Evolutionary conservation across 2,113 vertebrate species (phyloP), one percentile per base, ranked within the genome.

Genomic region (Herpetotheres cachinnans): DNA sequence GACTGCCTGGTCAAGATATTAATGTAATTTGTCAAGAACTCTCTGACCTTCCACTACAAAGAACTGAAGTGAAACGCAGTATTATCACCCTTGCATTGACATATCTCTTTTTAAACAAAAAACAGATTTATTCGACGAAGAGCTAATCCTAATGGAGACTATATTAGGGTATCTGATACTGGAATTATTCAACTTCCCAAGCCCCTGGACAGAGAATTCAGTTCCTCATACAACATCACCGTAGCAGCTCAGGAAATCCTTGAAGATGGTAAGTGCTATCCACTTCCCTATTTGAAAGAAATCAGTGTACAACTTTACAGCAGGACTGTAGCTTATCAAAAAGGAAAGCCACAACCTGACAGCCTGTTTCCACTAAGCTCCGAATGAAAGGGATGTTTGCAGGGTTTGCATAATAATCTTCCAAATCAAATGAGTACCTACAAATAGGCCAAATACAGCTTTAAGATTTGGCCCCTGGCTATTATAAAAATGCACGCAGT

Each of bases 211-310:
- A 97, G 99, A 96, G 99, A 99, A 97, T 82, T 97, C 71, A 92
- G 98, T 36, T 86, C 98, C 8, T 98, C 96, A 72, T 98, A 99
- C 95, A 98, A 98, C 90, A 98, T 99, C 94, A 98, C 98, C 38
- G 98, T 99, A 58, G 99, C 98, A 78, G 99, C 99, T 18, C 98
- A 98, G 76, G 99, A 99, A 95, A 80, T 98, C 56, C 95, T 97
- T 29, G 94, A 96, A 82, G 94, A 96, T 25, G 95, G 97, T 97
- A 81, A 95, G 96, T 79, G 47, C 40, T 62, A 40, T 6, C 29
- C 25, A 34, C n/a, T 91, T 71, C 42, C 32, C 30, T 47, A 7
- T 25, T 73, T 15, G 32, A 50, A 59, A 85, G 49, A 70, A 85
- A 78, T 32, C 49, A 2, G 0, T 3, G 47, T 18, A 21, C 34